Base-by-base conservation (phyloP, 53 echinoderm and acorn worm species). In the Stichopus horrens region DNA sequence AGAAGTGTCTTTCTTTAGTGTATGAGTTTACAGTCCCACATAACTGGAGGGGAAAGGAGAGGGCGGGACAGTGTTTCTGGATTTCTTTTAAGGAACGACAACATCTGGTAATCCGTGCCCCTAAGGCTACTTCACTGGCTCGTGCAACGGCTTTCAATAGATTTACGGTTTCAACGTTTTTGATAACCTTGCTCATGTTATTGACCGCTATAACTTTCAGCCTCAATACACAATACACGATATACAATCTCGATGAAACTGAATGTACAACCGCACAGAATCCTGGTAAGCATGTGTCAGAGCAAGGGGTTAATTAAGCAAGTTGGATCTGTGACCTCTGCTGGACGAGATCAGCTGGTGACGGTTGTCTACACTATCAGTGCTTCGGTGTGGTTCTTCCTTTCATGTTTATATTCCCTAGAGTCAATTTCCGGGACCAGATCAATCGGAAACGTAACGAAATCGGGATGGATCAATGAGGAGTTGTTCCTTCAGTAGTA, bases 281-380 rank as follows among this genome's bases (percentile, higher is more conserved):
- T 67, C 58, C 83, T 71, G 51, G n/a, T 57, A 89, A 81, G 19
- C 20, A 81, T 23, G 89, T 89, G 19, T 59, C 89, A 81, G 83
- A 68, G 57, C 53, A 74, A 21, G 90, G 90, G 23, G 76, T 83
- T 7, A 90, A 90, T 83, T 7, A 90, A 90, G 76, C 90, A 75
- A 56, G 60, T 90, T 16, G 90, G 85, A 52, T 83, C 73, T 54
- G 85, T 83, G 52, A 93, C 93, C 5, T 93, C 93, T 19, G 88
- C 88, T 67, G 88, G 91, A 91, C 68, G 91, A 81, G 93, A 91
- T 74, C 65, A 81, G 53, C 90, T 94, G 53, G 90, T 94, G 37
- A 92, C 92, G 14, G 86, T 89, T 54, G 90, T 90, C 16, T 90
- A 90, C 37, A 54, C 83, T 10, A 89, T 90, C 74, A 88, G 90